Evolutionary conservation across 2,797 vertebrate genomes (phyloP).

Genomic region (Anableps anableps): DNA sequence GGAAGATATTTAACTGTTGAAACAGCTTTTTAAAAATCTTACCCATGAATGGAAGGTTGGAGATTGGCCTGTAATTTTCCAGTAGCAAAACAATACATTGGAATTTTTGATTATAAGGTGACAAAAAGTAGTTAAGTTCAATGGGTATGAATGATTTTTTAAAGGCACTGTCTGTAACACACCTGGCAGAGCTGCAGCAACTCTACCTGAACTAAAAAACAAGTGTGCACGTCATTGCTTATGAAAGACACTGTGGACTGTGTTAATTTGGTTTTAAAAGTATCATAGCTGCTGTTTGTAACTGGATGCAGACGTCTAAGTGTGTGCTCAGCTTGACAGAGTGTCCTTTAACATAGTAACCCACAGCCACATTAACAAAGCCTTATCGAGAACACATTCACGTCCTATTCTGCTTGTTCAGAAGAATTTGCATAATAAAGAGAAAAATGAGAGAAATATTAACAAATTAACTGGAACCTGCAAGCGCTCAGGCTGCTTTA

Average conservation of each 20-base stretch:
- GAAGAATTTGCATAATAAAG: constrained; percentile 42
- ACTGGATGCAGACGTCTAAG: not conserved
- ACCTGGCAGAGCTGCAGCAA: not conserved
- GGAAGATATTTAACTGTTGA: not conserved
- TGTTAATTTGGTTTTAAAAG: not conserved
- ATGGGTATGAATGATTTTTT: not conserved
- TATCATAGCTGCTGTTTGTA: constrained; percentile 13
- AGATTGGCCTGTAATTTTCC: not conserved
- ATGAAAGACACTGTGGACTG: not conserved
- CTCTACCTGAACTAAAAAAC: not conserved
- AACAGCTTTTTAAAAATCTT: not conserved
- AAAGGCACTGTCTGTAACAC: not conserved
- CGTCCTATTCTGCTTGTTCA: constrained; percentile 13
- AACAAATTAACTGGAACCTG: constrained; percentile 37
- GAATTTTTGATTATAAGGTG: not conserved
- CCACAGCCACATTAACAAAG: constrained; percentile 32
- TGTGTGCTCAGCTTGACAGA: constrained; percentile 3
- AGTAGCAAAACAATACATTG: not conserved
- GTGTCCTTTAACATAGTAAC: constrained; percentile 17
- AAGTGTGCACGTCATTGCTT: not conserved
- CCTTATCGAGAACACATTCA: constrained; percentile 2
- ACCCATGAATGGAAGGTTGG: not conserved
- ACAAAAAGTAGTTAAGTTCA: not conserved
- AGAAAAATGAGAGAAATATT: constrained; percentile 22
- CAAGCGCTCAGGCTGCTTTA: constrained; percentile 21